A percentile compares a stretch with the other conserved stretches of the same genome.
Evolutionary conservation across 2,888 invertebrate genomes (phyloP).

Genomic region (Apamea anceps): DNA sequence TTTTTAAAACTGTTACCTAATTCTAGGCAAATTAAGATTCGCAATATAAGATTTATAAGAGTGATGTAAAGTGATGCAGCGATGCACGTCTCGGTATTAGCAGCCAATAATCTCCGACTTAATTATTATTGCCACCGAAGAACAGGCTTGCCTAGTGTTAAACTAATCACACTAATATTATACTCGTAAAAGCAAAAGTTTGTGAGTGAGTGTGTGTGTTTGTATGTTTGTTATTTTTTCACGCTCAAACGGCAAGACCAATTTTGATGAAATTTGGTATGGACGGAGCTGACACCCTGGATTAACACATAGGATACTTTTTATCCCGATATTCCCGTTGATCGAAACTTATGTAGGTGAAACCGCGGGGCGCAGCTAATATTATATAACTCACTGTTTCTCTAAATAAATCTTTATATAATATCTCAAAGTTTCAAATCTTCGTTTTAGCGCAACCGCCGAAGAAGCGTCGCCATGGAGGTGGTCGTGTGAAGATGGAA

Average conservation of each 20-base stretch:
- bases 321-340: too few relatives aligned
- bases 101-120: neutral
- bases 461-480: conserved; percentile 85
- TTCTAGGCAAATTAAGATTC: neutral
- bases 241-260: too few relatives aligned
- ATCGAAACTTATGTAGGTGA: too few relatives aligned
- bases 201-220: too few relatives aligned
- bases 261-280: too few relatives aligned
- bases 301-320: too few relatives aligned
- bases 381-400: neutral
- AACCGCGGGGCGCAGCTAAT: too few relatives aligned
- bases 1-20: neutral
- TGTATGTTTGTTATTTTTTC: too few relatives aligned
- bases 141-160: neutral
- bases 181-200: too few relatives aligned
- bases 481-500: conserved; percentile 89
- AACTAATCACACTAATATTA: too few relatives aligned
- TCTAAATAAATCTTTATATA: neutral
- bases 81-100: neutral
- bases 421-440: neutral
- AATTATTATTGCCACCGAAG: neutral
- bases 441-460: conserved; percentile 72
- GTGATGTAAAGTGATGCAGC: neutral
- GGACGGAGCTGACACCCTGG: too few relatives aligned
- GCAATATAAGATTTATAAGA: neutral